These are phyloP conservation scores for Lapara coniferarum DNA, from an alignment of 2,888 invertebrate species.

Conservation along the genomic window DNA sequence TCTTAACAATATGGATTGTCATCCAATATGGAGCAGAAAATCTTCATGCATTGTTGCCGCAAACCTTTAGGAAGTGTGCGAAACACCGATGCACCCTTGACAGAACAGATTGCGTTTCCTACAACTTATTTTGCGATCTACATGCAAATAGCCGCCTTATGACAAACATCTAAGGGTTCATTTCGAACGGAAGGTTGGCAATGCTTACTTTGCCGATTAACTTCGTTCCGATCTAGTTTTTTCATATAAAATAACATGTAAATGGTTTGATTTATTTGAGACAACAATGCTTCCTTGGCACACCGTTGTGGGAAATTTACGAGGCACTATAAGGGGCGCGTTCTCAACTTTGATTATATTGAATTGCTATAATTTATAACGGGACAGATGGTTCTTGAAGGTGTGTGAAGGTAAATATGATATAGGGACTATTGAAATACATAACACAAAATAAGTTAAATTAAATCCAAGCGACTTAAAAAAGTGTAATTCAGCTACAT, in stretches of 20 bases:
- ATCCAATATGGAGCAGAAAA: constrained; percentile 71
- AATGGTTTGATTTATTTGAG: constrained; percentile 77
- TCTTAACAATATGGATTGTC: constrained; percentile 70
- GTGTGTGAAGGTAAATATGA: constrained; percentile 4
- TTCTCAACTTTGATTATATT: constrained; percentile 57
- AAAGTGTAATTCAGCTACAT: neutral
- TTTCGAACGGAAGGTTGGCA: constrained; percentile 7
- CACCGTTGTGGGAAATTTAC: constrained; percentile 79
- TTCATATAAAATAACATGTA: constrained; percentile 57
- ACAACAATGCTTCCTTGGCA: constrained; percentile 69
- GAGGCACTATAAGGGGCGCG: constrained; percentile 70
- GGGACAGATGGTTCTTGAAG: constrained; percentile 46
- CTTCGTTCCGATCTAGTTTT: constrained; percentile 68
- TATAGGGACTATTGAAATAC: neutral
- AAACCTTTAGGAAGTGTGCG: constrained; percentile 73
- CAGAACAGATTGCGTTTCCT: constrained; percentile 33
- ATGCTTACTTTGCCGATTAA: constrained; percentile 8
- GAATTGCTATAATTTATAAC: constrained; percentile 54
- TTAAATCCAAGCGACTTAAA: neutral
- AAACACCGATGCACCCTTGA: constrained; percentile 58
- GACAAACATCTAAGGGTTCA: neutral
- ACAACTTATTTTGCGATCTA: neutral
- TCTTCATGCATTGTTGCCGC: constrained; percentile 55
- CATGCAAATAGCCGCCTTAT: neutral
- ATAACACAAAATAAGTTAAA: neutral